These are phyloP conservation scores for Globodera ellingtonae DNA, from an alignment of 1,140 invertebrate species.

Conservation along the genomic window DNA sequence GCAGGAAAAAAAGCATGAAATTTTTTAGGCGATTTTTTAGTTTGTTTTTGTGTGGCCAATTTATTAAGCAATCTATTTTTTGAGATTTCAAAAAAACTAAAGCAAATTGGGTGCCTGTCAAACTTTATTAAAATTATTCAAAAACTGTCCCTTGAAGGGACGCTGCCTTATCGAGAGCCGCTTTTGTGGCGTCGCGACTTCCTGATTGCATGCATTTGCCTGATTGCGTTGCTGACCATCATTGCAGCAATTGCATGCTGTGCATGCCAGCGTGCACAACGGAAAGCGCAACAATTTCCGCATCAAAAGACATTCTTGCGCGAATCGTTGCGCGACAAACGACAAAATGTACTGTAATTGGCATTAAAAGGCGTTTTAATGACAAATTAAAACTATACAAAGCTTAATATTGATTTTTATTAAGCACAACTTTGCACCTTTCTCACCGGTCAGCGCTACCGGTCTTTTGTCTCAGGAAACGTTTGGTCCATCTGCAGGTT, in stretches of 20 bases:
- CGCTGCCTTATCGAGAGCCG: constrained; percentile 60
- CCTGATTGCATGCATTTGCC: constrained; percentile 35
- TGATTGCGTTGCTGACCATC: constrained; percentile 4
- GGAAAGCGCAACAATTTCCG: background rate
- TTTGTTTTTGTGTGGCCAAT: too few species aligned
- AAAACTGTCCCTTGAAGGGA: constrained; percentile 46
- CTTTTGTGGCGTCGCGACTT: constrained; percentile 58
- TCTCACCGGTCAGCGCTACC: background rate
- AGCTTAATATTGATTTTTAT: background rate
- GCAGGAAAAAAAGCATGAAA: too few species aligned
- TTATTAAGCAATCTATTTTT: too few species aligned
- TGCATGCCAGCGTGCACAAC: background rate
- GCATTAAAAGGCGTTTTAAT: too few species aligned
- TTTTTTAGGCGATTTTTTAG: too few species aligned
- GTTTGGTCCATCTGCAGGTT: background rate
- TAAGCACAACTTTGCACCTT: background rate
- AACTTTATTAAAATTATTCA: constrained; percentile 17
- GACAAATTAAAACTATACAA: too few species aligned
- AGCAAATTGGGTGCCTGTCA: too few species aligned
- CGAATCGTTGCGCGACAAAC: constrained; percentile 21
- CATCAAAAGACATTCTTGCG: constrained; percentile 9
- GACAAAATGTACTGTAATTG: constrained; percentile 4
- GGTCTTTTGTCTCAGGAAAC: background rate
- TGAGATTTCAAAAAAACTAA: too few species aligned
- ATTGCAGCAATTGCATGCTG: background rate